These are phyloP conservation scores for Labroides dimidiatus DNA, from an alignment of 2,797 vertebrate species.

Conservation along the genomic window DNA sequence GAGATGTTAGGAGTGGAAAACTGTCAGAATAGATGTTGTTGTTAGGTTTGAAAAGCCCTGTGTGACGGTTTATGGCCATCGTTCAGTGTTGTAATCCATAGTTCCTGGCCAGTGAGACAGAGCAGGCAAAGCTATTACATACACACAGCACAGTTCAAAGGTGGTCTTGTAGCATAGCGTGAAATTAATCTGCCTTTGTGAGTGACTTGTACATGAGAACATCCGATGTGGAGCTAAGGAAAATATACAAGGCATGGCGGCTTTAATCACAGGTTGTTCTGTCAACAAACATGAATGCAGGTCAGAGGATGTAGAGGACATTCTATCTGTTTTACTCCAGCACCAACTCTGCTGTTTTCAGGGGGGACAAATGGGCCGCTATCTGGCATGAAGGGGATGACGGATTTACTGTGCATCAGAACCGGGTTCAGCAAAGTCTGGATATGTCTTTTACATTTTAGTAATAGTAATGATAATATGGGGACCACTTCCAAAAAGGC, in stretches of 20 bases:
- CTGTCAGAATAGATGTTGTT: constrained; percentile 64
- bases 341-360: constrained; percentile 54
- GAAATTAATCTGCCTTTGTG: constrained; percentile 79
- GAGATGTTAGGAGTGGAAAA: constrained; percentile 69
- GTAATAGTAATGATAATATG: constrained; percentile 2
- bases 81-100: constrained; percentile 66
- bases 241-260: constrained; percentile 83
- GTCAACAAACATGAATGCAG: constrained; percentile 85
- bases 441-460: constrained; percentile 15
- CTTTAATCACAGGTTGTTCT: constrained; percentile 83
- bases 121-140: constrained; percentile 72
- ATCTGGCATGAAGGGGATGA: constrained; percentile 7
- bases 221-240: constrained; percentile 79
- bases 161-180: constrained; percentile 77
- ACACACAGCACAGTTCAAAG: constrained; percentile 74
- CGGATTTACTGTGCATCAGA: constrained; percentile 13
- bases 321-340: constrained; percentile 76
- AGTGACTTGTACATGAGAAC: constrained; percentile 79
- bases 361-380: constrained; percentile 27
- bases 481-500: constrained; percentile 1
- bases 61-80: constrained; percentile 64
- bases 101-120: constrained; percentile 72
- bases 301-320: constrained; percentile 74
- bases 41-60: constrained; percentile 63
- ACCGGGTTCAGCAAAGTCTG: constrained; percentile 1